These are phyloP conservation scores for Anguilla obscura DNA, from an alignment of 2,797 vertebrate species.

Conservation along the genomic window DNA sequence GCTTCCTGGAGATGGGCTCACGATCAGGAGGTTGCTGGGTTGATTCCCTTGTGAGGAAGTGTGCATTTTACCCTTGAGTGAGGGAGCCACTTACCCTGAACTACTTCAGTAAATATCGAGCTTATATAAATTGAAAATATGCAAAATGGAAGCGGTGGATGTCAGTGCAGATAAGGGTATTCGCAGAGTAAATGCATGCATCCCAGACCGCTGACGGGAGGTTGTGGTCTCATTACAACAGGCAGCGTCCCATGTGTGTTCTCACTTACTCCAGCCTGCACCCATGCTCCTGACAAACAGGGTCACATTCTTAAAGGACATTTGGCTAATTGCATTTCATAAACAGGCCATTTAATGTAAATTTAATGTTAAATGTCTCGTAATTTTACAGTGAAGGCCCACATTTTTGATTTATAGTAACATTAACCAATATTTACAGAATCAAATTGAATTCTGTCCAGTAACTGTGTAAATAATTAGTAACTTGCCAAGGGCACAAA, in stretches of 20 bases:
- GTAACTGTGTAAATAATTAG: background rate
- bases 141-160: background rate
- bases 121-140: slow-evolving; percentile 6
- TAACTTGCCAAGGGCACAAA: background rate
- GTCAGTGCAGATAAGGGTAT: background rate
- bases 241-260: background rate
- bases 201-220: background rate
- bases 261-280: background rate
- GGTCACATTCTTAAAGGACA: background rate
- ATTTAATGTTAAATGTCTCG: background rate
- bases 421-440: slow-evolving; percentile 9
- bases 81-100: background rate
- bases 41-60: background rate
- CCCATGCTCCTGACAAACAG: background rate
- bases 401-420: slow-evolving; percentile 1
- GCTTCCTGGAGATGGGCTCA: background rate
- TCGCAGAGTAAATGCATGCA: background rate
- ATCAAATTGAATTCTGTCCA: background rate
- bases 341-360: background rate
- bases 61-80: background rate
- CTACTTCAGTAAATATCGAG: background rate
- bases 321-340: slow-evolving; percentile 6
- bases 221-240: background rate
- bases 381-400: background rate
- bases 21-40: background rate